Evolutionary conservation across 2,113 vertebrate species (phyloP).

Genomic region (rat (Rattus norvegicus)): GRCr8 NC_086024.1:42912501-42913000

Average conservation of each 20-base stretch:
- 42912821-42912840: not conserved
- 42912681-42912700: not conserved
- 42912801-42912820: not conserved
- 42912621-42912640: accelerated
- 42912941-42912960: too few species aligned
- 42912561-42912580: not conserved
- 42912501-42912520: not conserved
- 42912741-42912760: not conserved
- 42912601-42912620: not conserved
- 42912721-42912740: not conserved
- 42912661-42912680: not conserved
- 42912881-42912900: not conserved
- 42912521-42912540: not conserved
- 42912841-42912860: not conserved
- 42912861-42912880: not conserved
- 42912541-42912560: not conserved
- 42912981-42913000: too few species aligned
- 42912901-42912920: not conserved
- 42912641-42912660: not conserved
- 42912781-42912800: not conserved
- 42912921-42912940: too few species aligned
- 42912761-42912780: not conserved
- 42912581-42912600: not conserved
- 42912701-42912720: not conserved
- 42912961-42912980: too few species aligned